Base-by-base conservation (phyloP, 1,140 invertebrate species). In the Aphaenogaster ashmeadi region DNA sequence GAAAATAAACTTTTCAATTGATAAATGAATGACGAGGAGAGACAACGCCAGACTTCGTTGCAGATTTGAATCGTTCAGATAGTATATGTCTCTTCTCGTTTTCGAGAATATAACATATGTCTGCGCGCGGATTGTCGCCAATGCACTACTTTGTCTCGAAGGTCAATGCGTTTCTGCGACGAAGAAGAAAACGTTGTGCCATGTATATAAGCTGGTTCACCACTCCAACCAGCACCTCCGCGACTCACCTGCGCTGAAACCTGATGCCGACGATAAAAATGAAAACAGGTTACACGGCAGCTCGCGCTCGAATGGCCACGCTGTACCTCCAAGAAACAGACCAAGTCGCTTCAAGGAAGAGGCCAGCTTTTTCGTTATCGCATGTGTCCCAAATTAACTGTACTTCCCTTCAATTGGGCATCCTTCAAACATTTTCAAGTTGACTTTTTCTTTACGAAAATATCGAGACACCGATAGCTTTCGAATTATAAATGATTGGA, bases 241-340 rank as follows among this genome's bases (percentile, higher is more conserved):
- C 89, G 89, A 88, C 93, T 94, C 94, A 95, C 94, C 94, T 95
- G 94, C 91, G 89, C 87, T 93, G 92, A 94, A 95, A 95, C 94
- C 91, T 92, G 94, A 94, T 91, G 92, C 90, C 87, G 91, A 93
- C 93, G 93, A 95, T 94, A 95, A 95, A 95, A 95, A 95, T 95
- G 92, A 93, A 93, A 95, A 95, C 95, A 94, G 95, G 95, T 95
- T 95, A 94, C 94, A 92, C 91, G 79, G 89, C 92, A 92, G 90
- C 88, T 74, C 86, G 75, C 60, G 88, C 85, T 87, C 88, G 56
- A 90, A 88, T 77, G 62, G 74, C 89, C 54, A 66, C 64, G 41
- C 64, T 87, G 85, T 85, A 91, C 85, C 62, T 91, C 60, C 75
- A 67, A 89, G 58, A 67, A 87, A 54, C 77, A 54, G 64, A 83